Percentiles rank a stretch among this genome's conserved stretches.
Conservation (phyloP, 2,113 vertebrate genomes). For the Dicaeum eximium region DNA sequence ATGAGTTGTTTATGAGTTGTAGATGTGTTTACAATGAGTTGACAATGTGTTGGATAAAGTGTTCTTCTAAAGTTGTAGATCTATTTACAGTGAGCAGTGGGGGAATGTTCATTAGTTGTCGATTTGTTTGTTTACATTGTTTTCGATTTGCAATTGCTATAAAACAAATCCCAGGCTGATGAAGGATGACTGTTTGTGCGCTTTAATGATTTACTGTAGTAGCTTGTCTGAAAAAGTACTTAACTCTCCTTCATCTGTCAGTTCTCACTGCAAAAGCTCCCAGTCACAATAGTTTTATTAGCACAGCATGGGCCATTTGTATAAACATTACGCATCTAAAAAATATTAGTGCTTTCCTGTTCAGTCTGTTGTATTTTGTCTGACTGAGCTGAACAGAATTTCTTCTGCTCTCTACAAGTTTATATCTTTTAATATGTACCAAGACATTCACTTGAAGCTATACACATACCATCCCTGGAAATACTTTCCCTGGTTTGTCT, state of each 20-base stretch:
- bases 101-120: conserved; percentile 77
- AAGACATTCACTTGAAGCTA: neutral
- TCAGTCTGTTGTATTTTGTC: conserved; percentile 63
- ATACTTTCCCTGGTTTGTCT: neutral
- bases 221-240: conserved; percentile 76
- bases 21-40: conserved; percentile 83
- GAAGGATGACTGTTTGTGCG: conserved; percentile 74
- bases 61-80: conserved; percentile 78
- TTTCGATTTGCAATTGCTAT: conserved; percentile 79
- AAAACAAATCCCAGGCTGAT: conserved; percentile 75
- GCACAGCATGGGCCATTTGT: conserved; percentile 74
- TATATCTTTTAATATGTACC: conserved; percentile 25
- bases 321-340: conserved; percentile 70
- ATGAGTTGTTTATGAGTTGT: conserved; percentile 83
- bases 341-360: conserved; percentile 68
- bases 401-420: conserved; percentile 48
- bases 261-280: conserved; percentile 73
- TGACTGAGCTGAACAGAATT: conserved; percentile 63
- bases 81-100: conserved; percentile 75
- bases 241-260: conserved; percentile 78
- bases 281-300: conserved; percentile 79
- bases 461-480: neutral
- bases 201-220: conserved; percentile 79
- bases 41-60: conserved; percentile 83
- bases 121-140: conserved; percentile 83